These are phyloP conservation scores for Cotesia typhae DNA, from an alignment of 1,140 invertebrate species.

Conservation along the genomic window DNA sequence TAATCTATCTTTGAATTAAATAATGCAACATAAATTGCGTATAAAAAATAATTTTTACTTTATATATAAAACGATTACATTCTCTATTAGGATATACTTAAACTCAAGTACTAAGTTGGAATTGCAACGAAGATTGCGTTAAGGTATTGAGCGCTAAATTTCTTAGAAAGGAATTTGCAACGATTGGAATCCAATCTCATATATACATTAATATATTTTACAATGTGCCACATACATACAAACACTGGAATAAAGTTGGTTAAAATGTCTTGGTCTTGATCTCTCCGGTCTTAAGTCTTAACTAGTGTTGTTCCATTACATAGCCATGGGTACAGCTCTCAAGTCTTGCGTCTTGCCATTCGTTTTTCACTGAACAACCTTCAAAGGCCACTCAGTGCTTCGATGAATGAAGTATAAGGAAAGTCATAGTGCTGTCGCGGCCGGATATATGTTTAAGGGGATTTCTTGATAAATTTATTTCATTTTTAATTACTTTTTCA, in stretches of 20 bases:
- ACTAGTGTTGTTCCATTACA: no score
- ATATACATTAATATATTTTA: background rate
- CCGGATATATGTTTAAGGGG: slow-evolving; percentile 47
- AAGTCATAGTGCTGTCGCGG: slow-evolving; percentile 48
- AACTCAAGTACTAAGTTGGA: background rate
- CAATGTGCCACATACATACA: no score
- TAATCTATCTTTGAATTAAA: no score
- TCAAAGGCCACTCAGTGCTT: slow-evolving; percentile 64
- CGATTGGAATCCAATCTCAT: background rate
- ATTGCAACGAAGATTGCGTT: background rate
- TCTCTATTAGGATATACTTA: no score
- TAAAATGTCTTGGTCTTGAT: background rate
- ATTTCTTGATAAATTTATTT: slow-evolving; percentile 13
- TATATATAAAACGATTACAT: slow-evolving; percentile 3
- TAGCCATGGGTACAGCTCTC: slow-evolving; percentile 1
- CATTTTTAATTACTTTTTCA: slow-evolving; percentile 44
- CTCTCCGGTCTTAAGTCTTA: background rate
- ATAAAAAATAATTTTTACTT: no score
- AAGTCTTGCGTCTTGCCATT: slow-evolving; percentile 29
- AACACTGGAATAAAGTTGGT: background rate
- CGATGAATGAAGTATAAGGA: slow-evolving; percentile 63
- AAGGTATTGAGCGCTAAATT: background rate
- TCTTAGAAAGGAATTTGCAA: slow-evolving; percentile 27
- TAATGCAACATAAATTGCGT: no score
- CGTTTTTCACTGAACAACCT: slow-evolving; percentile 56